Percentiles rank a stretch among this genome's conserved stretches.
Evolutionary conservation across 2,113 vertebrate species (phyloP).

Genomic region (Lophotis ruficrista): DNA sequence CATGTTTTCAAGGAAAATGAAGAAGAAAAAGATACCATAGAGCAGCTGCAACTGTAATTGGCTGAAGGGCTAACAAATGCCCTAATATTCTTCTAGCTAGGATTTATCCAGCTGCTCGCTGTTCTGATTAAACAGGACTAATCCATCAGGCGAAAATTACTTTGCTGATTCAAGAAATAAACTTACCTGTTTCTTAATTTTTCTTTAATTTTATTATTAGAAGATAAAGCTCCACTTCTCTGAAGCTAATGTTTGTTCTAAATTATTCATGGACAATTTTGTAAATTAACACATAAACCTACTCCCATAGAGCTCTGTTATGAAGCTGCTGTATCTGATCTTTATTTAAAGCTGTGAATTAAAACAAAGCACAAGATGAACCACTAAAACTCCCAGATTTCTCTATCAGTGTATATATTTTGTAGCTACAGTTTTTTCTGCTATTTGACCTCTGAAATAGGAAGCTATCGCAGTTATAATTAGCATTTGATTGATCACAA

Average conservation of each 20-base stretch:
- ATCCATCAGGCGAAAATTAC: conserved; percentile 30
- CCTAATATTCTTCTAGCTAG: conserved; percentile 42
- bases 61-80: conserved; percentile 60
- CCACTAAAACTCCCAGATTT: neutral
- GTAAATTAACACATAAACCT: conserved; percentile 12
- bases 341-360: conserved; percentile 55
- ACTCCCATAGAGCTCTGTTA: neutral
- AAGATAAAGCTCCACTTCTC: conserved; percentile 5
- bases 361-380: neutral
- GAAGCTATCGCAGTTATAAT: neutral
- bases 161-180: conserved; percentile 10
- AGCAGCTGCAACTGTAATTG: conserved; percentile 56
- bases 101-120: conserved; percentile 44
- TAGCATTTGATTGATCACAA: neutral
- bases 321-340: conserved; percentile 29
- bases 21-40: conserved; percentile 14
- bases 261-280: conserved; percentile 46
- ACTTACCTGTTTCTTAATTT: conserved; percentile 58
- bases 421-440: neutral
- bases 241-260: conserved; percentile 34
- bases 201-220: conserved; percentile 41
- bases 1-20: neutral
- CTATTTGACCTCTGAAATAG: neutral
- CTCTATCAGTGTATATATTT: neutral
- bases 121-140: conserved; percentile 53